Conservation (phyloP, 1,140 invertebrate species). For the Cecropterus lyciades region DNA sequence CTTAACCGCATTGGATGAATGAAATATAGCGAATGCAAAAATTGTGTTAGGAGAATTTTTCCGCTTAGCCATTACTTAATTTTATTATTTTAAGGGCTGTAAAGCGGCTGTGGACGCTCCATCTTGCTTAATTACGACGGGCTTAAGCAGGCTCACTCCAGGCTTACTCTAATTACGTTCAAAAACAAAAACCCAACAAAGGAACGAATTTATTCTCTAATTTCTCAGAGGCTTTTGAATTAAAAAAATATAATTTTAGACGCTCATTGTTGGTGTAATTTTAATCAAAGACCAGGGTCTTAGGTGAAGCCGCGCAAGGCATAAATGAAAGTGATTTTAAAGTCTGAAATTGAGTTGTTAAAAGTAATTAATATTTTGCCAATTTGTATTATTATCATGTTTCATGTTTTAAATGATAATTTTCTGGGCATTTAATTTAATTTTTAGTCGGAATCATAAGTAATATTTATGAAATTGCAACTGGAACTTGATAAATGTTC, state of each 20-base stretch:
- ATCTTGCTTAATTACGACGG: conserved; percentile 74
- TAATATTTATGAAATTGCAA: too few relatives aligned
- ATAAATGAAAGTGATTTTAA: conserved; percentile 31
- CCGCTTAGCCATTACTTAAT: conserved; percentile 65
- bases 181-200: conserved; percentile 73
- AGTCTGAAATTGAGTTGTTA: conserved; percentile 26
- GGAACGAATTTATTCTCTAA: conserved; percentile 75
- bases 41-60: conserved; percentile 44
- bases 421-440: too few relatives aligned
- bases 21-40: conserved; percentile 45
- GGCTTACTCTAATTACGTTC: conserved; percentile 74
- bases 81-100: conserved; percentile 75
- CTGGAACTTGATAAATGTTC: too few relatives aligned
- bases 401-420: not conserved
- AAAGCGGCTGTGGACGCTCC: conserved; percentile 65
- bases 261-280: conserved; percentile 59
- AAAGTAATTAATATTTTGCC: conserved; percentile 16
- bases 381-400: conserved; percentile 6
- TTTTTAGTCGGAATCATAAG: too few relatives aligned
- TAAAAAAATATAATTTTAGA: conserved; percentile 67
- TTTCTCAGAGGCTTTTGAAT: conserved; percentile 66
- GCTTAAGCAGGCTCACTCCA: conserved; percentile 57
- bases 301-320: not conserved
- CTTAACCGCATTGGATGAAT: conserved; percentile 42
- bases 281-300: conserved; percentile 50